phyloP scores from a whole-genome alignment of 1,140 invertebrate species.

The Delia radicum region DNA sequence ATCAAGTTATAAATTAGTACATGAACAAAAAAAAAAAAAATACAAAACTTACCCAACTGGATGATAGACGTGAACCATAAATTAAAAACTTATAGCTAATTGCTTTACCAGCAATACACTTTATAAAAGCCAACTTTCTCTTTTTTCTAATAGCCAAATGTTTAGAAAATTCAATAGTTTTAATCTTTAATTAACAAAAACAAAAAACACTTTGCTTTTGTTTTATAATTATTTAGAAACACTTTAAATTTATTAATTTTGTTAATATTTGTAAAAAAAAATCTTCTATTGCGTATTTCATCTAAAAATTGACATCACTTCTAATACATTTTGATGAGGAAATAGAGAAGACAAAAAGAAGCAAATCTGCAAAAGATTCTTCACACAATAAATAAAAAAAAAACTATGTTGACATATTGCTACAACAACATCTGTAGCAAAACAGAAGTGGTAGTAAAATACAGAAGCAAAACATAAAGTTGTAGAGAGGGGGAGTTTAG shows the following conservation, averaged over 20 bases:
- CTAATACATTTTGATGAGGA: neutral
- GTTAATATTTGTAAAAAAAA: too few species aligned
- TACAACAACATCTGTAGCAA: neutral
- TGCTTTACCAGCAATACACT: neutral
- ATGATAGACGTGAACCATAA: neutral
- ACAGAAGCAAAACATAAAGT: too few species aligned
- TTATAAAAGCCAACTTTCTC: neutral
- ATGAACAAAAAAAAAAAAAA: neutral
- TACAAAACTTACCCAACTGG: neutral
- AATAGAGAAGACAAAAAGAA: neutral
- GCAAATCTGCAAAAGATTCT: neutral
- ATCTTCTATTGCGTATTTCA: neutral
- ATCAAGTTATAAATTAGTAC: neutral
- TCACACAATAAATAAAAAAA: neutral
- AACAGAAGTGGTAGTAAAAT: too few species aligned
- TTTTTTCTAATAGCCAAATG: neutral
- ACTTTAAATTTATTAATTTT: neutral
- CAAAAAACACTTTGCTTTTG: neutral
- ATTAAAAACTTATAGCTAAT: neutral
- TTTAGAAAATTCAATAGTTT: neutral
- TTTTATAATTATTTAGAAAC: neutral
- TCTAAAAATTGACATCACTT: neutral
- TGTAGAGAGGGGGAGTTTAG: too few species aligned
- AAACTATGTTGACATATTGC: neutral
- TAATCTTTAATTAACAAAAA: neutral